phyloP scores from a whole-genome alignment of 1,140 invertebrate genomes.

The Rhopalosiphum padi region DNA sequence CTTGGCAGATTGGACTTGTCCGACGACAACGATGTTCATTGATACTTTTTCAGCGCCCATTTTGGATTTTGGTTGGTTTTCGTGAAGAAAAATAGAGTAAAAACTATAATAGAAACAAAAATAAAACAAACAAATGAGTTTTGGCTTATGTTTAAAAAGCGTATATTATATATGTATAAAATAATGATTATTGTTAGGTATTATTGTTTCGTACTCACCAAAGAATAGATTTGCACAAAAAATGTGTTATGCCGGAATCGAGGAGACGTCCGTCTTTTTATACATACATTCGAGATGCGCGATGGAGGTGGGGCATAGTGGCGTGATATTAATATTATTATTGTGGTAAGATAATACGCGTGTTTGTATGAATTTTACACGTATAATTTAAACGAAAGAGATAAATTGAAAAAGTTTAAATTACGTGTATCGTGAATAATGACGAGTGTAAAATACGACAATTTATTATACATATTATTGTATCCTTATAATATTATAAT shows the following conservation, averaged over 20 bases:
- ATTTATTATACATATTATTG: background rate
- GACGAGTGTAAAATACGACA: background rate
- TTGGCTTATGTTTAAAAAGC: background rate
- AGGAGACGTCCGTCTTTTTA: background rate
- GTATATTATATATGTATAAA: background rate
- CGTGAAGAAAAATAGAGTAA: background rate
- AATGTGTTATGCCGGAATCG: background rate
- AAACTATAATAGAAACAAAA: background rate
- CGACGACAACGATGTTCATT: background rate
- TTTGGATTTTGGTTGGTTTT: background rate
- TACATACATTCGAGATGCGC: background rate
- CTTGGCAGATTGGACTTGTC: background rate
- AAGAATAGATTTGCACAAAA: slow-evolving; percentile 33
- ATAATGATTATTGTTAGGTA: background rate
- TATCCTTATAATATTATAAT: background rate
- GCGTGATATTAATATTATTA: background rate
- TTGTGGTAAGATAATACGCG: background rate
- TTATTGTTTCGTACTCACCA: background rate
- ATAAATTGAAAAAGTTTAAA: background rate
- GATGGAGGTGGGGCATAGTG: background rate
- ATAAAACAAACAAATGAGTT: background rate
- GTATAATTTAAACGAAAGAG: background rate
- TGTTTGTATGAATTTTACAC: background rate
- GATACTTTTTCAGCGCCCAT: background rate
- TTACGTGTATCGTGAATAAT: background rate